Evolutionary conservation across 2,888 invertebrate genomes (phyloP), one percentile per base, ranked within the genome.

Genomic region (Argyra leucocephala): DNA sequence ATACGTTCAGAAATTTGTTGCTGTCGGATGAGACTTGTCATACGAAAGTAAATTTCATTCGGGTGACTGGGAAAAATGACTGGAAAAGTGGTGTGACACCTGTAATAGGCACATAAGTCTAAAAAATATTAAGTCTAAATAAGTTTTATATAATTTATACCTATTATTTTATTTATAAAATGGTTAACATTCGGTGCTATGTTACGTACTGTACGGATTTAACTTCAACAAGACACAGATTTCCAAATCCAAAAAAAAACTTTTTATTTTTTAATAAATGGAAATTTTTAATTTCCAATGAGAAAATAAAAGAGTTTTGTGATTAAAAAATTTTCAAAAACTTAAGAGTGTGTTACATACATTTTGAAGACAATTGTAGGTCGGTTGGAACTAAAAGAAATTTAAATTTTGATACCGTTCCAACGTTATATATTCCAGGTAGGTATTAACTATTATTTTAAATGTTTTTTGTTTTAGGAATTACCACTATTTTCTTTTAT

Each of bases 121-220:
- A n/a, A n/a, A n/a, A n/a, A n/a, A n/a, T n/a, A n/a, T n/a, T n/a
- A n/a, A n/a, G n/a, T n/a, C n/a, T n/a, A n/a, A n/a, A n/a, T n/a
- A n/a, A n/a, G n/a, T n/a, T n/a, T n/a, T n/a, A n/a, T n/a, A 57
- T 63, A n/a, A n/a, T n/a, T n/a, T n/a, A n/a, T n/a, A n/a, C n/a
- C n/a, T n/a, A n/a, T n/a, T n/a, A n/a, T n/a, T n/a, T n/a, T n/a
- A n/a, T n/a, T n/a, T n/a, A n/a, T n/a, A n/a, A n/a, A n/a, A n/a
- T n/a, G 21, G 26, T 23, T 10, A 9, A 62, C 22, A 62, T 23
- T 21, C 3, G 22, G 36, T 31, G 21, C 22, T 31, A 60, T 66
- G 65, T 66, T 67, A 65, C 61, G 24, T 67, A 65, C 66, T 63
- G 65, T 68, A 66, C 67, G 67, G 67, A 69, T 67, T 67, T 68